A percentile compares a stretch with the other conserved stretches of the same genome.
These are phyloP conservation scores for Sibirionetta formosa DNA, from an alignment of 2,797 vertebrate genomes.

Conservation along the genomic window DNA sequence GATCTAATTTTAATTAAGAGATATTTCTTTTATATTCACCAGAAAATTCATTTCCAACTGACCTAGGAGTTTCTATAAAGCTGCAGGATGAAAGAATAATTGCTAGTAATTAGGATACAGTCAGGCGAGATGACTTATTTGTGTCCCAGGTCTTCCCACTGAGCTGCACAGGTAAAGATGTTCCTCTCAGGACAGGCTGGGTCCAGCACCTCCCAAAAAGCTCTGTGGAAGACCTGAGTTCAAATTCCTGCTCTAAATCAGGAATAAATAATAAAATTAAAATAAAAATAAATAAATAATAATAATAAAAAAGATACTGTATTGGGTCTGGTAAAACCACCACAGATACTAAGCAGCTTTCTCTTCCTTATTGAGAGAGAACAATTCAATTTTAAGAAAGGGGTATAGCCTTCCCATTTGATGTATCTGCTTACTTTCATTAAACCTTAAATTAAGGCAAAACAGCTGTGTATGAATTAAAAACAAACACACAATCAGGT, in stretches of 20 bases:
- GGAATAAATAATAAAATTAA: not conserved
- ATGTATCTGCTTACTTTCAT: not conserved
- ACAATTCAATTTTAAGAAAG: not conserved
- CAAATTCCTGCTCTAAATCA: not conserved
- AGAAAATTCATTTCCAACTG: not conserved
- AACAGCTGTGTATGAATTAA: not conserved
- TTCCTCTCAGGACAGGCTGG: not conserved
- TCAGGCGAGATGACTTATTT: rapidly evolving
- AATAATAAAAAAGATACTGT: too few species aligned
- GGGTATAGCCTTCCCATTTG: rapidly evolving
- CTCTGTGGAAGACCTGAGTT: not conserved
- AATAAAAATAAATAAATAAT: not conserved
- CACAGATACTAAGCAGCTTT: not conserved
- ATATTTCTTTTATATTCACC: not conserved
- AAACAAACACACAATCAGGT: not conserved
- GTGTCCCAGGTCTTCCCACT: not conserved
- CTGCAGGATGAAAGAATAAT: not conserved
- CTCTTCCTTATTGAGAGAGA: not conserved
- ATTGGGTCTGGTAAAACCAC: not conserved
- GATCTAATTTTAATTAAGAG: not conserved
- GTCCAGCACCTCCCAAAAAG: not conserved
- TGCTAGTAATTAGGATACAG: rapidly evolving
- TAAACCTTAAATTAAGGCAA: not conserved
- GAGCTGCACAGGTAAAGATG: not conserved
- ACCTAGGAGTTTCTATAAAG: not conserved